Percentiles rank a stretch among this genome's conserved stretches.
Conservation (phyloP, 2,797 vertebrate genomes). For the Uromys caudimaculatus region DNA sequence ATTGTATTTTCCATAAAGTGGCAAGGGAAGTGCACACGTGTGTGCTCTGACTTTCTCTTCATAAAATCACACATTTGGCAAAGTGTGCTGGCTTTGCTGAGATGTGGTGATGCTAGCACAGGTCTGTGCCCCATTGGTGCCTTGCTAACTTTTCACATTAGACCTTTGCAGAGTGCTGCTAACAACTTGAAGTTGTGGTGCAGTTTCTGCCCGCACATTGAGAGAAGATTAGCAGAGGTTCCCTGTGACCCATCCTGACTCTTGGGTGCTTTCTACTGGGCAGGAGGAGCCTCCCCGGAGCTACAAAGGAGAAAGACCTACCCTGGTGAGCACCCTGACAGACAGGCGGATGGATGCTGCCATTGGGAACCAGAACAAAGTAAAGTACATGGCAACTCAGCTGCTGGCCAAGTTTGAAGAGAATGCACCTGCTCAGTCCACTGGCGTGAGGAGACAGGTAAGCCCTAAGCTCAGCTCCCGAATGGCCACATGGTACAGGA, state of each 20-base stretch:
- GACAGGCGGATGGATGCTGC: slow-evolving; percentile 91
- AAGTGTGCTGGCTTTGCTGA: neutral
- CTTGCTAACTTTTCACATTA: neutral
- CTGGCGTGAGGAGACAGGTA: slow-evolving; percentile 95
- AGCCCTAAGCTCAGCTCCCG: slow-evolving; percentile 78
- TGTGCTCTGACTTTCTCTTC: neutral
- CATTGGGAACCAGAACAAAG: slow-evolving; percentile 94
- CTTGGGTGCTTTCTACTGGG: neutral
- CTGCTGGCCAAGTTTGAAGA: slow-evolving; percentile 98
- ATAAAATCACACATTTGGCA: neutral
- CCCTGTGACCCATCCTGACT: neutral
- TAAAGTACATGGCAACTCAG: slow-evolving; percentile 98
- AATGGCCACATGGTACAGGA: neutral
- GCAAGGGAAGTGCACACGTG: accelerated
- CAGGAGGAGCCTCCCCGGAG: slow-evolving; percentile 92
- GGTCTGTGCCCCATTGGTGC: neutral
- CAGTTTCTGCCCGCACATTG: neutral
- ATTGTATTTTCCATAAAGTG: neutral
- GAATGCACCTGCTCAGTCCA: slow-evolving; percentile 92
- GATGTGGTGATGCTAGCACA: neutral
- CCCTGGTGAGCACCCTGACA: slow-evolving; percentile 85
- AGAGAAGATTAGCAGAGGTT: neutral
- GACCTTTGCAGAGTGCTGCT: neutral
- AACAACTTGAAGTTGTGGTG: accelerated
- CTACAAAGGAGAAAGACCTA: slow-evolving; percentile 90